Conservation (phyloP, 2,888 invertebrate genomes). For the Tromatobia lineatoria region DNA sequence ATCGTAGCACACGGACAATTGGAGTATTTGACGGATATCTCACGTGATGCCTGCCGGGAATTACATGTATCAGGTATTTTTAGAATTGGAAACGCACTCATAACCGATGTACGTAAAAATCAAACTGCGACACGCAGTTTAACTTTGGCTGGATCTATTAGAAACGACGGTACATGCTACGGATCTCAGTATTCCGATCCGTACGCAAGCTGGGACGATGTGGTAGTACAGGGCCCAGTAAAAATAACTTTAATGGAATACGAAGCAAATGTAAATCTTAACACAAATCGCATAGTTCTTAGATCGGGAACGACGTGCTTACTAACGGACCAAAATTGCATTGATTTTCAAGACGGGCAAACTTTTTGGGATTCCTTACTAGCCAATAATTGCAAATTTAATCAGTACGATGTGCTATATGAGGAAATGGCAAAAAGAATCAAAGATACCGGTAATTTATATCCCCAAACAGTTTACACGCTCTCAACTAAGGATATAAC, state of each 20-base stretch:
- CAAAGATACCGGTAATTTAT: too few relatives aligned
- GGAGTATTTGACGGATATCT: conserved; percentile 45
- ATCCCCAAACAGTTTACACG: too few relatives aligned
- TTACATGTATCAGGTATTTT: conserved; percentile 12
- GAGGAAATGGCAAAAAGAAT: too few relatives aligned
- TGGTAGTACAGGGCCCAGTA: conserved; percentile 34
- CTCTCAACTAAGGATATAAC: too few relatives aligned
- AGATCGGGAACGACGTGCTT: too few relatives aligned
- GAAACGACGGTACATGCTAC: conserved; percentile 30
- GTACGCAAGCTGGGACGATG: conserved; percentile 53
- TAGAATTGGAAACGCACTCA: not conserved
- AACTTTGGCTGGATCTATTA: conserved; percentile 45
- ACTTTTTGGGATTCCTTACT: conserved; percentile 56
- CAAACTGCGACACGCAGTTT: conserved; percentile 21
- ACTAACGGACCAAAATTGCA: too few relatives aligned
- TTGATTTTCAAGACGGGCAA: conserved; percentile 39
- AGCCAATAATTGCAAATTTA: too few relatives aligned
- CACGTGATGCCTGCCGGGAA: conserved; percentile 7
- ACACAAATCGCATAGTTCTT: too few relatives aligned
- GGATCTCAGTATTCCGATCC: conserved; percentile 50
- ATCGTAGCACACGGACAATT: conserved; percentile 42
- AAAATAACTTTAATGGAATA: conserved; percentile 50
- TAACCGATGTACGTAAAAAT: conserved; percentile 9
- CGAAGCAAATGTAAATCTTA: conserved; percentile 46
- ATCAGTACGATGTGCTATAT: conserved; percentile 38